phyloP scores from a whole-genome alignment of 2,888 invertebrate genomes.

The Mayetiola destructor region DNA sequence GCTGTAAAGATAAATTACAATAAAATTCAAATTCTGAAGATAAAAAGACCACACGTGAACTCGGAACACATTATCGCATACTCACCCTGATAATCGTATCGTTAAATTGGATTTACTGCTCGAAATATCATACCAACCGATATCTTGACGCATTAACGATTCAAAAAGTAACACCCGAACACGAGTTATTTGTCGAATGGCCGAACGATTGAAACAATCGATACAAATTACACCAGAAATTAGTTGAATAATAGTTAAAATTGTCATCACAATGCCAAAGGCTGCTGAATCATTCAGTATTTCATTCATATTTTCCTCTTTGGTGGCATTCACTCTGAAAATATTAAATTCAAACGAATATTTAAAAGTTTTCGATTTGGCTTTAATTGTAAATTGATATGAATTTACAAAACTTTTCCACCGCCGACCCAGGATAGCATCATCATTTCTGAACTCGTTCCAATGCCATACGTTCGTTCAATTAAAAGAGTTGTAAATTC shows the following conservation, averaged over 20 bases:
- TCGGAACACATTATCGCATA: conserved; percentile 21
- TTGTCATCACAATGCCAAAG: conserved; percentile 46
- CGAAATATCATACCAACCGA: conserved; percentile 55
- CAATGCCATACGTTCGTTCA: conserved; percentile 44
- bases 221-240: conserved; percentile 49
- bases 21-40: neutral
- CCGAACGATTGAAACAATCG: conserved; percentile 50
- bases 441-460: conserved; percentile 43
- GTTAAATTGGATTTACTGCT: conserved; percentile 57
- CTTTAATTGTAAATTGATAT: neutral
- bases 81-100: conserved; percentile 60
- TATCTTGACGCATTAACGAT: conserved; percentile 54
- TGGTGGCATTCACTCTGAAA: conserved; percentile 39
- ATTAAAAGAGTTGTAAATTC: conserved; percentile 56
- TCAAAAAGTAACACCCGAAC: conserved; percentile 46
- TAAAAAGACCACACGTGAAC: neutral
- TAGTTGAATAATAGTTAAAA: conserved; percentile 45
- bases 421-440: conserved; percentile 48
- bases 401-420: conserved; percentile 40
- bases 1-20: conserved; percentile 33
- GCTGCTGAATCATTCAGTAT: conserved; percentile 50
- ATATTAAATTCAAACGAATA: neutral
- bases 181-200: conserved; percentile 47
- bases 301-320: conserved; percentile 41
- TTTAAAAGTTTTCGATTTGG: neutral